Evolutionary conservation across 2,888 invertebrate species (phyloP).

Genomic region (Hoplodrina blanda): DNA sequence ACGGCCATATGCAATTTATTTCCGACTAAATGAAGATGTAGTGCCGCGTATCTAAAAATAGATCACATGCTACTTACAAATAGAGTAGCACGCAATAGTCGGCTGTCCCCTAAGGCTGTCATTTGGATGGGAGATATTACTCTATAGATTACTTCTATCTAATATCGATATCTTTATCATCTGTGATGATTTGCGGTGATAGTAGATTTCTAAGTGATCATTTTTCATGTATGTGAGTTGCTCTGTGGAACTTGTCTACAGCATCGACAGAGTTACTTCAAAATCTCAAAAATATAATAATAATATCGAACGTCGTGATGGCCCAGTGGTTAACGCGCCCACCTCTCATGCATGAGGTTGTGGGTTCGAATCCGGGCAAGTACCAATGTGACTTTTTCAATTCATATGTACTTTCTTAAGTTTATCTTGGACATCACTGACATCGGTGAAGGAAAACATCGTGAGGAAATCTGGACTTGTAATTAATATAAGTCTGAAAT

Average conservation of each 20-base stretch:
- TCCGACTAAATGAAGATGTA: conserved; percentile 56
- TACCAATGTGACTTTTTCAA: no score
- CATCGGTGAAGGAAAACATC: no score
- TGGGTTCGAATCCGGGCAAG: no score
- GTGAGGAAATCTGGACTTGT: no score
- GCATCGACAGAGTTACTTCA: background rate
- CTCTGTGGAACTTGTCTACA: background rate
- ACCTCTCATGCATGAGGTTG: no score
- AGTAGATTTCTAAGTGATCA: conserved; percentile 32
- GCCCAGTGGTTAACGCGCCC: no score
- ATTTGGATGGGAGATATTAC: conserved; percentile 54
- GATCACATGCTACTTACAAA: conserved; percentile 56
- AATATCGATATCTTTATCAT: conserved; percentile 53
- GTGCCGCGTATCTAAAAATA: conserved; percentile 48
- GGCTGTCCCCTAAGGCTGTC: conserved; percentile 53
- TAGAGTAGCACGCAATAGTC: conserved; percentile 53
- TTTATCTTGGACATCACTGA: no score
- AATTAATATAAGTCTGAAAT: no score
- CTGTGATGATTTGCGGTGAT: conserved; percentile 48
- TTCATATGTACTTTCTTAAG: no score
- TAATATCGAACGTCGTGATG: no score
- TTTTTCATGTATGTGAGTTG: conserved; percentile 23
- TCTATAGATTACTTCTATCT: conserved; percentile 54
- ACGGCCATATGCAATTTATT: conserved; percentile 53
- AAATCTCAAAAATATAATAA: background rate